Percentiles rank a stretch among this genome's conserved stretches.
phyloP scores from a whole-genome alignment of 2,113 vertebrate species.

The Monopterus albus region DNA sequence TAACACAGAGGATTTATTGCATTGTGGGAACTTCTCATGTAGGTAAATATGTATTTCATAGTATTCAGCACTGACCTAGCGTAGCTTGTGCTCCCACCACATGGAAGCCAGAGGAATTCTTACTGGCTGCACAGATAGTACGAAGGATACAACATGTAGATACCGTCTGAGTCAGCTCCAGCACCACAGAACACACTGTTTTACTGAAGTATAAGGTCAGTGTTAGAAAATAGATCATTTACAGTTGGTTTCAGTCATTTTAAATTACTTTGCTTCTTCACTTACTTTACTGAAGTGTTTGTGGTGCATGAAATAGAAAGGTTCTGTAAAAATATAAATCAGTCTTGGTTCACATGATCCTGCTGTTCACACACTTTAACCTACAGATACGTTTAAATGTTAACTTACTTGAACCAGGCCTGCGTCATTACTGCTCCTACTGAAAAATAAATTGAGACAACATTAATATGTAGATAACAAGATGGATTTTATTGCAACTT shows the following conservation, averaged over 20 bases:
- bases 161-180: slow-evolving; percentile 41
- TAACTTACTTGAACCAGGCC: slow-evolving; percentile 59
- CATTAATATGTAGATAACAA: too few species aligned
- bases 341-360: not conserved
- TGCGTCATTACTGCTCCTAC: not conserved
- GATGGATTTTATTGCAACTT: too few species aligned
- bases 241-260: not conserved
- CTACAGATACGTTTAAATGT: not conserved
- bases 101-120: slow-evolving; percentile 20
- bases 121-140: slow-evolving; percentile 40
- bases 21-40: not conserved
- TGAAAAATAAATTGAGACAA: slow-evolving; percentile 16
- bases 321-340: slow-evolving; percentile 50
- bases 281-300: slow-evolving; percentile 59
- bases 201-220: slow-evolving; percentile 29
- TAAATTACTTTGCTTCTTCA: not conserved
- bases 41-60: not conserved
- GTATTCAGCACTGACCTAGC: slow-evolving; percentile 54
- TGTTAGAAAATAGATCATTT: not conserved
- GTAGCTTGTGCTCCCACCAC: slow-evolving; percentile 44
- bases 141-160: slow-evolving; percentile 67
- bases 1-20: slow-evolving; percentile 27
- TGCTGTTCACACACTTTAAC: not conserved
- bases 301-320: slow-evolving; percentile 43
- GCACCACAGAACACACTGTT: slow-evolving; percentile 47